Conservation (phyloP, 2,888 invertebrate genomes). For the Tenodera sinensis region DNA sequence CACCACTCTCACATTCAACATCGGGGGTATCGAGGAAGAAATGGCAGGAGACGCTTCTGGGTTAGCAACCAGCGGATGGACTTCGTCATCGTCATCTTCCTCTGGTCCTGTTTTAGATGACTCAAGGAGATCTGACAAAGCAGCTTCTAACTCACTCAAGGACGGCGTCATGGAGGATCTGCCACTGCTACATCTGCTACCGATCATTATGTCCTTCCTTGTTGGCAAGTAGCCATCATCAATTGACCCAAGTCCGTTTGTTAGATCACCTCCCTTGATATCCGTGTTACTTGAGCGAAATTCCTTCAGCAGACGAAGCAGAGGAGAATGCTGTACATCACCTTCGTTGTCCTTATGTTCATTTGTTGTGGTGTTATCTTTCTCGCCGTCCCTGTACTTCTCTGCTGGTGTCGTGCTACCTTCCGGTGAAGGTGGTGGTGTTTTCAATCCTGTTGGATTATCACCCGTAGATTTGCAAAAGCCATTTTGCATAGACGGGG, state of each 20-base stretch:
- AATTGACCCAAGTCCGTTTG: background rate
- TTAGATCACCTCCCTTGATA: background rate
- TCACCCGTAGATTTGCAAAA: background rate
- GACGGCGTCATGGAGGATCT: slow-evolving; percentile 43
- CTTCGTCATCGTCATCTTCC: slow-evolving; percentile 21
- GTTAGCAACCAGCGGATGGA: background rate
- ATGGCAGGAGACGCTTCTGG: background rate
- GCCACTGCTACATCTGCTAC: slow-evolving; percentile 21
- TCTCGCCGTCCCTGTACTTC: slow-evolving; percentile 35
- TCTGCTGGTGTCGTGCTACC: slow-evolving; percentile 24
- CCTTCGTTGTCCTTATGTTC: background rate
- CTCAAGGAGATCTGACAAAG: slow-evolving; percentile 44
- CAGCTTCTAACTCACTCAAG: slow-evolving; percentile 42
- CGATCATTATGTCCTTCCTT: background rate
- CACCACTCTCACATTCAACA: background rate
- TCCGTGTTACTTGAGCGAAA: background rate
- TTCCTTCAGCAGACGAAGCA: slow-evolving; percentile 21
- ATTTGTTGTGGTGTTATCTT: background rate
- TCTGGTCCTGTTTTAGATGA: slow-evolving; percentile 4
- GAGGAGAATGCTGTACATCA: background rate
- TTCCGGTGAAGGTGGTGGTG: slow-evolving; percentile 42
- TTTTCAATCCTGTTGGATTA: slow-evolving; percentile 31
- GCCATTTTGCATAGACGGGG: background rate
- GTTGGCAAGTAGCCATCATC: background rate
- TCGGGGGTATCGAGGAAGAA: background rate